Conservation (phyloP, 2,888 invertebrate genomes). For the Cerastis rubricosa region DNA sequence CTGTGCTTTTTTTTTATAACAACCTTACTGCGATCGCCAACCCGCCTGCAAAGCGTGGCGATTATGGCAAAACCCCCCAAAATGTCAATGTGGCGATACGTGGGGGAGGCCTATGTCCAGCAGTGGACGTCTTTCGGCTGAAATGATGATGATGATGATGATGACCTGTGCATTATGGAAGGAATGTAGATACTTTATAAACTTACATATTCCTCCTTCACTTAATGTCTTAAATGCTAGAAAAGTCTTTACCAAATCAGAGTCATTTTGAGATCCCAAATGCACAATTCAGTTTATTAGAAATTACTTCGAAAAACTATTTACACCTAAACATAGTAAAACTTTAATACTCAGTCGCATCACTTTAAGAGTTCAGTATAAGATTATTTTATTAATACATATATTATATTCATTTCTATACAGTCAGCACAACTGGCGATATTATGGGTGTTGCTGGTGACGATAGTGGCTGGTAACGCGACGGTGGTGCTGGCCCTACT, state of each 20-base stretch:
- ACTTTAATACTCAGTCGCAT: constrained; percentile 37
- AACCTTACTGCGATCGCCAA: too few relatives aligned
- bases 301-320: constrained; percentile 48
- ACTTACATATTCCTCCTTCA: background rate
- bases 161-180: background rate
- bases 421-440: constrained; percentile 97
- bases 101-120: too few relatives aligned
- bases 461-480: constrained; percentile 97
- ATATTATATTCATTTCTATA: constrained; percentile 35
- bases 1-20: too few relatives aligned
- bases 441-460: constrained; percentile 95
- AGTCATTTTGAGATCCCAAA: constrained; percentile 10
- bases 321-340: constrained; percentile 34
- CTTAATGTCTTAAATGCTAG: constrained; percentile 10
- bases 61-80: too few relatives aligned
- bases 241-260: constrained; percentile 8
- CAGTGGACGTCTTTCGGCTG: too few relatives aligned
- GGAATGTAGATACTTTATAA: background rate
- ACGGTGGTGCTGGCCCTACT: constrained; percentile 96
- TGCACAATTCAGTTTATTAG: constrained; percentile 25
- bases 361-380: constrained; percentile 15
- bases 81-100: too few relatives aligned
- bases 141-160: too few relatives aligned
- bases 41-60: too few relatives aligned
- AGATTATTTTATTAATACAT: too few relatives aligned